Conservation (phyloP, 64 coral and sea anemone species). For the Hydrozoanthus tunicans region DNA sequence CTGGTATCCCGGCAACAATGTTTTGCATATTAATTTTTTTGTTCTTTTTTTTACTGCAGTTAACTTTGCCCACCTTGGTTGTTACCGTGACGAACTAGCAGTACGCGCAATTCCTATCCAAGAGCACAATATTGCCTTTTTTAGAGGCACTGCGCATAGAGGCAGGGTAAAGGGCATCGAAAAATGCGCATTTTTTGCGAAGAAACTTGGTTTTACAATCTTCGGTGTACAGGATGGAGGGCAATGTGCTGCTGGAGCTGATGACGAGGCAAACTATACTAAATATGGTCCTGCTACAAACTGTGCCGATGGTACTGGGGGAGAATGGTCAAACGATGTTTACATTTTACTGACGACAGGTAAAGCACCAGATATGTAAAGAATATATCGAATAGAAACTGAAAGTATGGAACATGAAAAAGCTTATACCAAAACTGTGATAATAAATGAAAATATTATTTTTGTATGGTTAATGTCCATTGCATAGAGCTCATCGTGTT, state of each 20-base stretch:
- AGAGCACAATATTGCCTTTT: background rate
- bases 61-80: constrained; percentile 39
- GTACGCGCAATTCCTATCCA: background rate
- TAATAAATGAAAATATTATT: no score
- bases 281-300: background rate
- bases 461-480: no score
- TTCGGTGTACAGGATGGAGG: constrained; percentile 7
- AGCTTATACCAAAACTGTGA: no score
- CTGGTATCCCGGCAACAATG: background rate
- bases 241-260: background rate
- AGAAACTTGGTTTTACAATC: background rate
- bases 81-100: background rate
- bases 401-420: no score
- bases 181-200: constrained; percentile 25
- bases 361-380: background rate
- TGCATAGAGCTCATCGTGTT: no score
- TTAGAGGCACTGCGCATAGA: background rate
- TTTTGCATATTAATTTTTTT: background rate
- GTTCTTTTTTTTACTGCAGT: background rate
- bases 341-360: constrained; percentile 17
- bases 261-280: background rate
- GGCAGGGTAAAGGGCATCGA: constrained; percentile 11
- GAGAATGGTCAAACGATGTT: background rate
- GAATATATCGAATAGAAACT: no score
- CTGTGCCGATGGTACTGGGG: background rate